A percentile compares a stretch with the other conserved stretches of the same genome.
phyloP scores from a whole-genome alignment of 2,888 invertebrate species.

The Lepidochrysops patricia region DNA sequence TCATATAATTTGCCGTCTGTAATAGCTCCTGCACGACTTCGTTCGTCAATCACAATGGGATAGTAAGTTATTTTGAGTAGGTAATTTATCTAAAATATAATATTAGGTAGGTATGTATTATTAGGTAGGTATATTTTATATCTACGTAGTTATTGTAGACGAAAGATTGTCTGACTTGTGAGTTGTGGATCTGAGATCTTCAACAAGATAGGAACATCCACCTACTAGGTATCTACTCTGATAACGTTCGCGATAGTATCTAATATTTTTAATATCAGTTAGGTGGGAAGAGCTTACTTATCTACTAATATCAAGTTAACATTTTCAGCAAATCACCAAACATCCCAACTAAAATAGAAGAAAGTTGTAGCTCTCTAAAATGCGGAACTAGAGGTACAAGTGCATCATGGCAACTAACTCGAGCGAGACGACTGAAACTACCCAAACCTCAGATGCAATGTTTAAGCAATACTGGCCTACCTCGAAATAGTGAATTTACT shows the following conservation, averaged over 20 bases:
- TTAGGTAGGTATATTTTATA: too few relatives aligned
- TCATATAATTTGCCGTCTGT: conserved; percentile 51
- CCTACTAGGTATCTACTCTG: too few relatives aligned
- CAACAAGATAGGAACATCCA: too few relatives aligned
- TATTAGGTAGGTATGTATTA: too few relatives aligned
- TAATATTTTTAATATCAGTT: too few relatives aligned
- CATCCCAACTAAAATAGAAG: conserved; percentile 41
- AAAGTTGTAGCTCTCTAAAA: conserved; percentile 34
- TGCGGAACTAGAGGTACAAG: conserved; percentile 45
- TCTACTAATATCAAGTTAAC: background rate
- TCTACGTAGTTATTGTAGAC: too few relatives aligned
- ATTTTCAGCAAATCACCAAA: conserved; percentile 46
- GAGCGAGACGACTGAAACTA: conserved; percentile 52
- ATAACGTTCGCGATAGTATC: too few relatives aligned
- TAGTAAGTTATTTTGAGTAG: conserved; percentile 41
- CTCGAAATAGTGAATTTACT: conserved; percentile 44
- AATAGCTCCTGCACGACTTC: conserved; percentile 56
- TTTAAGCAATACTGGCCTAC: conserved; percentile 47
- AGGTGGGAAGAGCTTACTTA: too few relatives aligned
- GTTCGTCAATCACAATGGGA: conserved; percentile 44
- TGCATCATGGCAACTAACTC: conserved; percentile 55
- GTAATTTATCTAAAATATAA: too few relatives aligned
- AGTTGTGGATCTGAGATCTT: too few relatives aligned
- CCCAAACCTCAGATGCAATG: conserved; percentile 45
- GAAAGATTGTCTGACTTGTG: too few relatives aligned